Evolutionary conservation across 2,888 invertebrate species (phyloP), one percentile per base, ranked within the genome.

Genomic region (Patella ulyssiponensis): DNA sequence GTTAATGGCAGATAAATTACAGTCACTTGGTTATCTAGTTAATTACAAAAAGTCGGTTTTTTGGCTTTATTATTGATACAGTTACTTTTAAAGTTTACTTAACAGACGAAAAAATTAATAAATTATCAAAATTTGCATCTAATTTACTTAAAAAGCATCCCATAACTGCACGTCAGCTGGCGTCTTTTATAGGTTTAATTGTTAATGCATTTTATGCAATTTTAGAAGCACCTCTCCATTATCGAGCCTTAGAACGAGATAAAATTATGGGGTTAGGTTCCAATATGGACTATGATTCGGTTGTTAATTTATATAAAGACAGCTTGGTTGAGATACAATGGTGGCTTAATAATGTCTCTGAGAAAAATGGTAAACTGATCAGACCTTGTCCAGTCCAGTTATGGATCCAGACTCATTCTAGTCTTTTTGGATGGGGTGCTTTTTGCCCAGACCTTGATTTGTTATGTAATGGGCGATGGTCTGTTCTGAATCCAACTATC

Each of bases 341-440:
- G n/a, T 58, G 58, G 58, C 1, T 17, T 17, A 17, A 1, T 9
- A 58, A 58, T 17, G 17, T 58, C 7, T n/a, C n/a, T 17, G 3
- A 14, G 7, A 15, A 58, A 58, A 58, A 58, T 58, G 58, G 58
- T 14, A 58, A 58, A 58, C 58, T 58, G 5, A 58, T 58, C 5
- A 7, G 17, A 15, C 58, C 17, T n/a, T 17, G 20, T n/a, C 17
- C 12, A 17, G 17, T 11, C 20, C 58, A 58, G 20, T 58, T 58
- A 5, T 58, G 17, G 7, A 53, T 70, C 3, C 17, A 44, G 52
- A 70, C 76, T 1, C 72, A 76, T 75, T 70, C 74, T 23, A 52
- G 17, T 23, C 53, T 17, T 9, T 17, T 17, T 53, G 75, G 76
- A 17, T 78, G 78, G 75, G 78, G 75, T 53, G 71, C 58, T 14